A percentile compares a stretch with the other conserved stretches of the same genome.
These are phyloP conservation scores for Dilophus febrilis DNA, from an alignment of 2,888 invertebrate genomes.

Conservation along the genomic window DNA sequence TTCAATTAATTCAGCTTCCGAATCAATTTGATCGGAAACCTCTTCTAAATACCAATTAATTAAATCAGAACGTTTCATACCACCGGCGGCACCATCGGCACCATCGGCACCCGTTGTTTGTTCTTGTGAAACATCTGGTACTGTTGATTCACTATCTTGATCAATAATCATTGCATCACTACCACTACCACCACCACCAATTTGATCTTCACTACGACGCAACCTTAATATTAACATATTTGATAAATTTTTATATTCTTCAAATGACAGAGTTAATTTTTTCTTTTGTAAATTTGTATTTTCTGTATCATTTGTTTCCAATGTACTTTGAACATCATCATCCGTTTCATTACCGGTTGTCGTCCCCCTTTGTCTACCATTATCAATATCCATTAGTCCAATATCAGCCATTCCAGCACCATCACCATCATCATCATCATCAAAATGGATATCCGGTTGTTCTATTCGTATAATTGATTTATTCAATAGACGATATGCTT, in stretches of 20 bases:
- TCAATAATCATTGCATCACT: conserved; percentile 59
- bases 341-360: conserved; percentile 1
- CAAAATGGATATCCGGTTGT: conserved; percentile 89
- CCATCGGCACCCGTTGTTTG: background rate
- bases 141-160: conserved; percentile 32
- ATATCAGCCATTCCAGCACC: conserved; percentile 26
- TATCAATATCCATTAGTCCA: too few relatives aligned
- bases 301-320: conserved; percentile 13
- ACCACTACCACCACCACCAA: background rate
- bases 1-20: conserved; percentile 77
- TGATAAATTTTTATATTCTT: conserved; percentile 83
- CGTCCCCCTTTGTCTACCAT: too few relatives aligned
- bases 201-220: conserved; percentile 29
- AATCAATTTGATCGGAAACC: conserved; percentile 72
- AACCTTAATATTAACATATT: conserved; percentile 83
- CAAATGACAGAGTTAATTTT: conserved; percentile 69
- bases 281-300: conserved; percentile 37
- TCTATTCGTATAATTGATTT: conserved; percentile 96
- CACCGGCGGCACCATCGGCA: conserved; percentile 37
- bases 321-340: too few relatives aligned
- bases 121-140: too few relatives aligned
- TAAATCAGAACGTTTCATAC: conserved; percentile 61
- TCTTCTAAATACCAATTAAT: conserved; percentile 88
- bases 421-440: conserved; percentile 47
- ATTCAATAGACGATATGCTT: conserved; percentile 78